phyloP scores from a whole-genome alignment of 2,797 vertebrate species.

The Anguilla obscura region DNA sequence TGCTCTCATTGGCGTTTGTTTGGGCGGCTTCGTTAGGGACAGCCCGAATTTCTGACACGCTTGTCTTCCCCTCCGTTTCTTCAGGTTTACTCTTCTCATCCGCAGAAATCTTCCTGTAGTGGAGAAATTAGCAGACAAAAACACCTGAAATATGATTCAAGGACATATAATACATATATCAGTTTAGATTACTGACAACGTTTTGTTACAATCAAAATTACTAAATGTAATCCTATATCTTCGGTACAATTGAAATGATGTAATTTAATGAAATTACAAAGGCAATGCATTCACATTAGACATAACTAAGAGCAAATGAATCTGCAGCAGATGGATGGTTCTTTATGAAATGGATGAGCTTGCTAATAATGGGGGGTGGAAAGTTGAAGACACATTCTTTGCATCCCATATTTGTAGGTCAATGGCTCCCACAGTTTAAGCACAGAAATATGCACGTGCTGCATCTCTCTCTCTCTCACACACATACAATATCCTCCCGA shows the following conservation, averaged over 20 bases:
- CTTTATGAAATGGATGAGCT: not conserved
- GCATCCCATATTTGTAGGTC: not conserved
- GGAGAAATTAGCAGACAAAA: constrained; percentile 28
- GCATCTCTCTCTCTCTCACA: constrained; percentile 22
- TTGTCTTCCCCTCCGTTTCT: constrained; percentile 78
- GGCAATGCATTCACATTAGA: not conserved
- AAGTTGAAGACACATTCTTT: not conserved
- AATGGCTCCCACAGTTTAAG: not conserved
- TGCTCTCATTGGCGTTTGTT: constrained; percentile 84
- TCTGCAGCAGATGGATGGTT: not conserved
- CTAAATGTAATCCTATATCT: not conserved
- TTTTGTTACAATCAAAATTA: not conserved
- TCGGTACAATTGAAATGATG: not conserved
- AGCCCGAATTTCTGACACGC: constrained; percentile 77
- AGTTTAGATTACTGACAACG: not conserved
- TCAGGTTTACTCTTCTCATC: constrained; percentile 80
- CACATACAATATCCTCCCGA: not conserved
- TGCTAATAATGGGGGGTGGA: not conserved
- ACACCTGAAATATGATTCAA: not conserved
- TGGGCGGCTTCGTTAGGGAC: constrained; percentile 87
- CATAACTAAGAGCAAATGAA: not conserved
- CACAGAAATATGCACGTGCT: not conserved
- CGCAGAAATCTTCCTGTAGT: constrained; percentile 80
- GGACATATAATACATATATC: not conserved
- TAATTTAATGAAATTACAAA: not conserved